A percentile compares a stretch with the other conserved stretches of the same genome.
Evolutionary conservation across 1,140 invertebrate species (phyloP).

Genomic region (Drosophila truncata): DNA sequence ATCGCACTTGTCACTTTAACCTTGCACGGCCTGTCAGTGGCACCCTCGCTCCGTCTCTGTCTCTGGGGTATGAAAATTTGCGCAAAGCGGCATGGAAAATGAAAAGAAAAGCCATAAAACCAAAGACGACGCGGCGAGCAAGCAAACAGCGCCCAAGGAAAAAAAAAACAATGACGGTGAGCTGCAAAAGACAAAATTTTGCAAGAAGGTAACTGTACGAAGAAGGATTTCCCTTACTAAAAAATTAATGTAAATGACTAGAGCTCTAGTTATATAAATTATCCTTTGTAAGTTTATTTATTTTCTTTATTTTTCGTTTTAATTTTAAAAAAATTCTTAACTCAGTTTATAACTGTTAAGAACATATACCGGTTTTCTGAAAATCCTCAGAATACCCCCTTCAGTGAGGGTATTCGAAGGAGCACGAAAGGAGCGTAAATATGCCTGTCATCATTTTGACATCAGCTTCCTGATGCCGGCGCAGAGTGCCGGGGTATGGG

Average conservation of each 20-base stretch:
- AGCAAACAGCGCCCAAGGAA: constrained; percentile 56
- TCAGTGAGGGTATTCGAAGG: constrained; percentile 16
- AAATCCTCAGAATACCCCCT: neutral
- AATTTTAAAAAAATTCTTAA: neutral
- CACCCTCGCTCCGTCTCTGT: constrained; percentile 15
- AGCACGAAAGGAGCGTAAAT: constrained; percentile 74
- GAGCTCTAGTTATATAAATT: too few species aligned
- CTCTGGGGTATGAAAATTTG: constrained; percentile 67
- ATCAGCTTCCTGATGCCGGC: constrained; percentile 57
- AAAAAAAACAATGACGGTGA: constrained; percentile 54
- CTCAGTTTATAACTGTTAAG: neutral
- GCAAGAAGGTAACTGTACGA: neutral
- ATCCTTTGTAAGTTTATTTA: too few species aligned
- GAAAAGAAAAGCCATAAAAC: constrained; percentile 84
- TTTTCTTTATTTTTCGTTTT: too few species aligned
- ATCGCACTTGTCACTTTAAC: constrained; percentile 83
- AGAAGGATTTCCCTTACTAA: neutral
- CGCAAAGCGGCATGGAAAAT: constrained; percentile 81
- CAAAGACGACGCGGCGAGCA: constrained; percentile 79
- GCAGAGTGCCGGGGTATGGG: constrained; percentile 37
- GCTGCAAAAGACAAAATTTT: constrained; percentile 48
- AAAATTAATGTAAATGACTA: neutral
- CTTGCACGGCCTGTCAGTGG: constrained; percentile 77
- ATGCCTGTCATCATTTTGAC: constrained; percentile 84
- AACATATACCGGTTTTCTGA: neutral